Evolutionary conservation across 2,113 vertebrate genomes (phyloP), one percentile per base, ranked within the genome.

Genomic region (Brevimyrus niger): DNA sequence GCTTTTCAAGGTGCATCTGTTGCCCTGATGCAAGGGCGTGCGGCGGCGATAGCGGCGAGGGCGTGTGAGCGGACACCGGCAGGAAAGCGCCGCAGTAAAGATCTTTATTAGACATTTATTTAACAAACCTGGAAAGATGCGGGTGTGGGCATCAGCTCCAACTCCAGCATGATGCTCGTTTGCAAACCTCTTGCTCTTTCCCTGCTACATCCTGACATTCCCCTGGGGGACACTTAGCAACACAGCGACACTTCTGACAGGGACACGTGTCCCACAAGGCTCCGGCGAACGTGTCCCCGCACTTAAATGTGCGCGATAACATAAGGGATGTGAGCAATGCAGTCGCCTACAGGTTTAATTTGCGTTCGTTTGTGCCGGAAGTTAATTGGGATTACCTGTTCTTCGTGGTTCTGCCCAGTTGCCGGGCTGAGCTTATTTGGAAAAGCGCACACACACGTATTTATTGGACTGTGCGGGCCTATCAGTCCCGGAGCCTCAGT

Each of bases 391-490:
- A 42, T 80, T 80, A 19, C 73, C 73, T 80, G 15, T 17, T 15
- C 73, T 80, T 13, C n/a, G 15, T 42, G 35, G 73, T 19, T 15
- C 53, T 21, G 53, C 53, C 53, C 53, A 47, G 44, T 44, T 23
- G 44, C 21, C 3, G 21, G n/a, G 23, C 17, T 44, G 35, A 9
- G 42, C 80, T 47, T 8, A 84, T 84, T 84, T 84, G 80, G 44
- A 84, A 84, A 84, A 84, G 17, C 69, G 31, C 31, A 1, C 69
- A 76, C 80, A n/a, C 80, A 5, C 80, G n/a, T 65, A 42, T 73
- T 87, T 42, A 73, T 53, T 90, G 80, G 91, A 91, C 91, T 90
- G 73, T 65, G 92, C 50, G 89, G 85, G 88, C 88, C 92, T 93
- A 91, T 92, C 92, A 92, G n/a, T 58, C 80, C 38, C 47, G 87